A percentile compares a stretch with the other conserved stretches of the same genome.
phyloP scores from a whole-genome alignment of 2,888 invertebrate species.

The Lasioglossum oenotherae region DNA sequence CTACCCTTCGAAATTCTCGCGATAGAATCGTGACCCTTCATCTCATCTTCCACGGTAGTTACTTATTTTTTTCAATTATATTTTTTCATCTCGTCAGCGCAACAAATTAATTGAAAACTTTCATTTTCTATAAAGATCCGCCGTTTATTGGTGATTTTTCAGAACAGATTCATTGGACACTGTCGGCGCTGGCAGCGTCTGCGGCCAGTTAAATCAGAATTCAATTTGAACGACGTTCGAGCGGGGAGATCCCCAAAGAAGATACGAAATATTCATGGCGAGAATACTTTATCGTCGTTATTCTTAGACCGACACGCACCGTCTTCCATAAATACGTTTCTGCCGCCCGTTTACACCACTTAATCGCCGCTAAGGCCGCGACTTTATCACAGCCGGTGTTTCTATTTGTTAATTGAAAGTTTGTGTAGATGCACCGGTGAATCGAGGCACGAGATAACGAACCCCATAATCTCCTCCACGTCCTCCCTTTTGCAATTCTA shows the following conservation, averaged over 20 bases:
- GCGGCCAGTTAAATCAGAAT: conserved; percentile 78
- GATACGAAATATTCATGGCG: conserved; percentile 66
- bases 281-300: conserved; percentile 61
- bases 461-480: not conserved
- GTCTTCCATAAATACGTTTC: conserved; percentile 52
- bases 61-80: no score
- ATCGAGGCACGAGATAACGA: not conserved
- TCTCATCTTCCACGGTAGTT: no score
- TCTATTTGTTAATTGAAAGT: conserved; percentile 14
- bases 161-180: not conserved
- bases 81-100: no score
- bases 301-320: conserved; percentile 49
- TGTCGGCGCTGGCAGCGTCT: conserved; percentile 43
- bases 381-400: not conserved
- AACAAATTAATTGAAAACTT: no score
- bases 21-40: not conserved
- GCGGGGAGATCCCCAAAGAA: conserved; percentile 67
- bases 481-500: not conserved
- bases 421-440: not conserved
- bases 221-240: conserved; percentile 76
- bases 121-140: no score
- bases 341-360: not conserved
- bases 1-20: conserved; percentile 39
- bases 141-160: not conserved
- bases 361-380: not conserved